A percentile compares a stretch with the other conserved stretches of the same genome.
phyloP scores from a whole-genome alignment of 1,140 invertebrate genomes.

The Palaemon carinicauda region DNA sequence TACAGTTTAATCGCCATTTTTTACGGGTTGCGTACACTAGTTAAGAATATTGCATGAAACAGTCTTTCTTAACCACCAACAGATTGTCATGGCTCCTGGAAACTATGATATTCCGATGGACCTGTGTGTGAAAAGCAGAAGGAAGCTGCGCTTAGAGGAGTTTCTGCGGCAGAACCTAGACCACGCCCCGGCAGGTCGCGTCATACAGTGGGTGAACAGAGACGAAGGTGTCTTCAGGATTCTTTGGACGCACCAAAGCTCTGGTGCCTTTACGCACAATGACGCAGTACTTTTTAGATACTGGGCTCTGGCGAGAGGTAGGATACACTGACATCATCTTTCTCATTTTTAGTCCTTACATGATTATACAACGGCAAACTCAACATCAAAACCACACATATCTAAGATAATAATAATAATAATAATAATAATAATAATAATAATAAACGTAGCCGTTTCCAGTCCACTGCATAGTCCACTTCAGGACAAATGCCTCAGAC shows the following conservation, averaged over 20 bases:
- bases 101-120: constrained; percentile 36
- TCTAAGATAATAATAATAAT: no score
- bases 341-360: neutral
- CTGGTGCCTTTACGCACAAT: constrained; percentile 52
- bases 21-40: no score
- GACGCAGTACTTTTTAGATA: constrained; percentile 55
- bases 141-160: constrained; percentile 53
- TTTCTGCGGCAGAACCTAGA: constrained; percentile 55
- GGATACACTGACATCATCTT: neutral
- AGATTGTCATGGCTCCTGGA: neutral
- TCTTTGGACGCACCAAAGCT: constrained; percentile 56
- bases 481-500: no score
- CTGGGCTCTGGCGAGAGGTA: constrained; percentile 56
- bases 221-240: constrained; percentile 48
- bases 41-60: neutral
- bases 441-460: no score
- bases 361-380: no score
- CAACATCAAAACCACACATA: no score
- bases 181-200: constrained; percentile 46
- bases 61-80: no score
- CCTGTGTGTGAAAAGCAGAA: constrained; percentile 35
- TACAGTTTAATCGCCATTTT: no score
- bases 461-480: no score
- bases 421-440: no score
- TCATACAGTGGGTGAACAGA: constrained; percentile 55